Evolutionary conservation across 2,888 invertebrate genomes (phyloP).

Genomic region (Lagria hirta): DNA sequence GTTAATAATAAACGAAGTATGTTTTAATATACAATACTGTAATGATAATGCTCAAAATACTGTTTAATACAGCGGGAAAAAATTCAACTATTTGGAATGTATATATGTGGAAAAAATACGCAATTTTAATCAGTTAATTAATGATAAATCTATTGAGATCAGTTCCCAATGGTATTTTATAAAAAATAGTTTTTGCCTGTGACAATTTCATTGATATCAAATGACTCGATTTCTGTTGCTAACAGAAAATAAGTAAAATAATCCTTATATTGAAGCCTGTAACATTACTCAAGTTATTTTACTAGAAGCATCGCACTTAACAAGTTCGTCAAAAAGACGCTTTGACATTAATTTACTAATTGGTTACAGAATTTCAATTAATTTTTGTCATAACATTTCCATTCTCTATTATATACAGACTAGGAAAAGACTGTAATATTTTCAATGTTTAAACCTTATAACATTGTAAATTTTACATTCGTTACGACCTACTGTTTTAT

Average conservation of each 20-base stretch:
- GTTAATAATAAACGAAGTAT: constrained; percentile 26
- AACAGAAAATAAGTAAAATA: constrained; percentile 4
- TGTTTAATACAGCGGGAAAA: constrained; percentile 10
- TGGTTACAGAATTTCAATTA: constrained; percentile 15
- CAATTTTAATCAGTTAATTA: constrained; percentile 4
- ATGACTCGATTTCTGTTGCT: constrained; percentile 2
- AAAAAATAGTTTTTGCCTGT: constrained; percentile 18
- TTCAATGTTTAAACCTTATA: constrained; percentile 8
- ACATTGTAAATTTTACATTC: constrained; percentile 15
- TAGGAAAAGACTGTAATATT: constrained; percentile 11
- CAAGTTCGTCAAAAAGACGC: constrained; percentile 8
- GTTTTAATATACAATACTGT: constrained; percentile 31
- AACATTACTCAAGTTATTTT: constrained; percentile 29
- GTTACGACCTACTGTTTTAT: constrained; percentile 14
- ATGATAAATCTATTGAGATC: constrained; percentile 21
- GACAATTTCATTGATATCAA: constrained; percentile 10
- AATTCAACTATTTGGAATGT: constrained; percentile 20
- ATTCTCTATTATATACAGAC: constrained; percentile 12
- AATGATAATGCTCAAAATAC: constrained; percentile 18
- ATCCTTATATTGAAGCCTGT: constrained; percentile 25
- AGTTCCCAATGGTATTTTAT: constrained; percentile 20
- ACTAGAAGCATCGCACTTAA: constrained; percentile 23
- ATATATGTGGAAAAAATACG: constrained; percentile 4
- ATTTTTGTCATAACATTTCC: constrained; percentile 8
- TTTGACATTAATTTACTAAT: constrained; percentile 23